phyloP scores from a whole-genome alignment of 2,797 vertebrate species.

The Ataeniobius toweri region DNA sequence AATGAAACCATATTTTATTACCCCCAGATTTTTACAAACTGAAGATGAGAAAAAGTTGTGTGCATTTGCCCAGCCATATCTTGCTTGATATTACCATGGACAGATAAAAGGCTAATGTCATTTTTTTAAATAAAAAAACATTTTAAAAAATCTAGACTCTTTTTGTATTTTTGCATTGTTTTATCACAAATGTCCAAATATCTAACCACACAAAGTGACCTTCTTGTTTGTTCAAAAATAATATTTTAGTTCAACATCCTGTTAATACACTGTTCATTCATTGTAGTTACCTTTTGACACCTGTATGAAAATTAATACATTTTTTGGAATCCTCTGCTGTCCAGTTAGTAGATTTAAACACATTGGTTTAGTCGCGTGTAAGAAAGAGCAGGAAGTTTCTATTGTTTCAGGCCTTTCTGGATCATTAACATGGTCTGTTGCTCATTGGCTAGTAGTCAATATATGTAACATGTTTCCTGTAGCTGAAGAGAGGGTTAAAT shows the following conservation, averaged over 20 bases:
- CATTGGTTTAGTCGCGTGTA: neutral
- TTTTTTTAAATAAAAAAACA: neutral
- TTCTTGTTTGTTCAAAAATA: neutral
- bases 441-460: neutral
- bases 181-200: neutral
- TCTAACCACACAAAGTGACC: neutral
- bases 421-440: neutral
- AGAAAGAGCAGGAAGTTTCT: neutral
- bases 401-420: neutral
- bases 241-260: neutral
- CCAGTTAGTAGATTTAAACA: neutral
- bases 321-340: neutral
- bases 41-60: neutral
- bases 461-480: neutral
- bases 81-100: neutral
- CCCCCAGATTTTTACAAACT: neutral
- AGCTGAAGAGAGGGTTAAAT: neutral
- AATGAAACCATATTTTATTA: slow-evolving; percentile 31
- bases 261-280: neutral
- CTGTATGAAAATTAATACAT: neutral
- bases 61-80: neutral
- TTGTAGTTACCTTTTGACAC: neutral
- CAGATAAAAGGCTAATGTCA: neutral
- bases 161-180: neutral
- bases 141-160: neutral